phyloP scores from a whole-genome alignment of 2,113 vertebrate genomes.

The Passerina amoena region DNA sequence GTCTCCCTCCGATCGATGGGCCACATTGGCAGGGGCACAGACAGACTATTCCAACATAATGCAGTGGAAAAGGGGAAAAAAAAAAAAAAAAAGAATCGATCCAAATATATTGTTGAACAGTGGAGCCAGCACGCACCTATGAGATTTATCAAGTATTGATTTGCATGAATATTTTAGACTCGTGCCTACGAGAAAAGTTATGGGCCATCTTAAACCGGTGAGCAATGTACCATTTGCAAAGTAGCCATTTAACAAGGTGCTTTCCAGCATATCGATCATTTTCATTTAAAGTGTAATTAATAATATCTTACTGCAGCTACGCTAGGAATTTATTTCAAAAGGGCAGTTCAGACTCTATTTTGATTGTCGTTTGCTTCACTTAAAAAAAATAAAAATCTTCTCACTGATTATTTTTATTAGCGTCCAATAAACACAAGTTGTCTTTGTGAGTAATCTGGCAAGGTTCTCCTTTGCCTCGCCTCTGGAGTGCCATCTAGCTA shows the following conservation, averaged over 20 bases:
- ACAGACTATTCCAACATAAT: background rate
- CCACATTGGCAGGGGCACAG: background rate
- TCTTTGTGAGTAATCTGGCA: background rate
- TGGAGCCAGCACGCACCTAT: constrained; percentile 52
- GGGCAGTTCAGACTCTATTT: background rate
- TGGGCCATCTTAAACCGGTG: background rate
- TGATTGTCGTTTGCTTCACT: background rate
- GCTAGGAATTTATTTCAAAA: background rate
- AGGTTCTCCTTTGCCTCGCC: constrained; percentile 8
- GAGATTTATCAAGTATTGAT: constrained; percentile 67
- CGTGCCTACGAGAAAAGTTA: constrained; percentile 14
- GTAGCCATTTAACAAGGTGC: constrained; percentile 42
- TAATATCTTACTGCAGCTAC: background rate
- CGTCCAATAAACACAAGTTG: background rate
- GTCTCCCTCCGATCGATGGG: background rate
- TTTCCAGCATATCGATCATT: background rate
- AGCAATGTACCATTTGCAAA: constrained; percentile 26
- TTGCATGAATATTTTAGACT: constrained; percentile 57
- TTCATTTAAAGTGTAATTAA: constrained; percentile 46
- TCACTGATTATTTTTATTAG: background rate
- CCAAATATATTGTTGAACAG: background rate
- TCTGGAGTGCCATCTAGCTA: constrained; percentile 70
- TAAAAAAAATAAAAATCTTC: background rate
- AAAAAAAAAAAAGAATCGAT: background rate
- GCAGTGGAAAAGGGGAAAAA: background rate